Conservation (phyloP, 2,113 vertebrate genomes). For the Fulmarus glacialis region DNA sequence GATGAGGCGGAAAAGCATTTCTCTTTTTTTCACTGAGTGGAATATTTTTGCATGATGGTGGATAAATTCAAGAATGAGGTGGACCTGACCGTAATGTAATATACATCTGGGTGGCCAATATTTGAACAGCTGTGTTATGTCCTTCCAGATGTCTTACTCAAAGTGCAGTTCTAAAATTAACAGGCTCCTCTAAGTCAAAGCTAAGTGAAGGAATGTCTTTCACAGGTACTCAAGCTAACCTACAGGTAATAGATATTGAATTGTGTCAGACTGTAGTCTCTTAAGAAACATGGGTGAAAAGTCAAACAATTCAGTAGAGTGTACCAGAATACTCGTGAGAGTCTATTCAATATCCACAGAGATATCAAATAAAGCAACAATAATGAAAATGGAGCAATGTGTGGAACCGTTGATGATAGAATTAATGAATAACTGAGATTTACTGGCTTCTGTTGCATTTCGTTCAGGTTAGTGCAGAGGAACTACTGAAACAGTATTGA, state of each 20-base stretch:
- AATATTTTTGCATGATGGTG: not conserved
- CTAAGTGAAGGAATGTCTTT: not conserved
- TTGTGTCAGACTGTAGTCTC: not conserved
- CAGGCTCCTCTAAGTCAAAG: not conserved
- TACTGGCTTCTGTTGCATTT: not conserved
- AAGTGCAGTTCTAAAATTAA: not conserved
- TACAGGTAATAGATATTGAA: not conserved
- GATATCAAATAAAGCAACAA: not conserved
- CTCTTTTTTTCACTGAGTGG: not conserved
- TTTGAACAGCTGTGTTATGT: not conserved
- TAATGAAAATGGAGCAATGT: not conserved
- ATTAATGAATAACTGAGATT: conserved; percentile 11
- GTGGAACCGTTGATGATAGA: not conserved
- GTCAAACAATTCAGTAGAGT: not conserved
- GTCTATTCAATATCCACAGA: not conserved
- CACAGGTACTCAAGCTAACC: not conserved
- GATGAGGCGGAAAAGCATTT: not conserved
- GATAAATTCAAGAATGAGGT: not conserved
- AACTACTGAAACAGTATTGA: not conserved
- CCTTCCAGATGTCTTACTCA: not conserved
- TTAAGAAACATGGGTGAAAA: not conserved
- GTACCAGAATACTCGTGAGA: not conserved
- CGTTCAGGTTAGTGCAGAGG: not conserved
- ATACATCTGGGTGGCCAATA: not conserved
- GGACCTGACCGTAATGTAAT: not conserved